Evolutionary conservation across 2,888 invertebrate genomes (phyloP).

Genomic region (Troides helena): DNA sequence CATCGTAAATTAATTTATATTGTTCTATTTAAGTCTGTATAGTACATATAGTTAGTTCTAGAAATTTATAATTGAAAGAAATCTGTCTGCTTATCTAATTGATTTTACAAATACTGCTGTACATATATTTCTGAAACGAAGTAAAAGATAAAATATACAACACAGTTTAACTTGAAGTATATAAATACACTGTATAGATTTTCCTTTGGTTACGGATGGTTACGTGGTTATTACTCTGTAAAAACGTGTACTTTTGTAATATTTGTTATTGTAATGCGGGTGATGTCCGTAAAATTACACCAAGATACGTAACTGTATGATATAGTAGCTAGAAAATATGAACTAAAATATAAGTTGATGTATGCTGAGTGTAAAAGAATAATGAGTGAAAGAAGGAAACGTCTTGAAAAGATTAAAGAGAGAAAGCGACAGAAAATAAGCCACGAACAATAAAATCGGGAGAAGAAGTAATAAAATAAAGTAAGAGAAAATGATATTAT

Average conservation of each 20-base stretch:
- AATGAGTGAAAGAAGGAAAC: background rate
- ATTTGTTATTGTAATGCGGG: constrained; percentile 9
- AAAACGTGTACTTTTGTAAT: constrained; percentile 13
- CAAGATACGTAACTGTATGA: background rate
- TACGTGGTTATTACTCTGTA: constrained; percentile 1
- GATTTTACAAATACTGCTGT: too few species aligned
- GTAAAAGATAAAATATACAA: background rate
- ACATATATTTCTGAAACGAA: too few species aligned
- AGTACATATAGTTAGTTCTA: background rate
- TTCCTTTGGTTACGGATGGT: background rate
- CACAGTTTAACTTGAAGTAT: background rate
- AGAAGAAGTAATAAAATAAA: too few species aligned
- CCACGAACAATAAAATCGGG: too few species aligned
- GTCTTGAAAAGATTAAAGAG: too few species aligned
- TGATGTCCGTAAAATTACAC: constrained; percentile 12
- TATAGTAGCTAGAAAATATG: background rate
- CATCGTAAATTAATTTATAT: too few species aligned
- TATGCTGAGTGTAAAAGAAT: background rate
- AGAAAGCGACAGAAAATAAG: too few species aligned
- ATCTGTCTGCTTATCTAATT: too few species aligned
- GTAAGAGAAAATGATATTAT: too few species aligned
- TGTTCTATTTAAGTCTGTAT: too few species aligned
- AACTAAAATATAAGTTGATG: background rate
- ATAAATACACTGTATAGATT: background rate
- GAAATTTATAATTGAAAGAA: too few species aligned